These are phyloP conservation scores for Hypercompe scribonia DNA, from an alignment of 2,888 invertebrate genomes.

Conservation along the genomic window DNA sequence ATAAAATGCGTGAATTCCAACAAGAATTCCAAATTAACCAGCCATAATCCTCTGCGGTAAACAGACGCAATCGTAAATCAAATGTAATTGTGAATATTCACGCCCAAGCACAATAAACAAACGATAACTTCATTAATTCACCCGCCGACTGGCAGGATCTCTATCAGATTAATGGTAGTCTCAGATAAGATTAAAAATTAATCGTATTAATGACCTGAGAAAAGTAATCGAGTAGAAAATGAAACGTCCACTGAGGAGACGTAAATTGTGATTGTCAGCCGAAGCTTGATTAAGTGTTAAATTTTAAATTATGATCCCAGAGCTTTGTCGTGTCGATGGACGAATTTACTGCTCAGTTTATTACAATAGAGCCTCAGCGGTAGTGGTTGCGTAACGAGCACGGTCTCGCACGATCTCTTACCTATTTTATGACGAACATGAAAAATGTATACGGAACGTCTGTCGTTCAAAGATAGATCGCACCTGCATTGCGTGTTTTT, in stretches of 20 bases:
- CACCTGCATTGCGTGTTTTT: slow-evolving; percentile 60
- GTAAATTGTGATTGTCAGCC: slow-evolving; percentile 79
- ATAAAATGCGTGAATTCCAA: slow-evolving; percentile 54
- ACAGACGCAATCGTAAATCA: slow-evolving; percentile 62
- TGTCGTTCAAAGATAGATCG: slow-evolving; percentile 48
- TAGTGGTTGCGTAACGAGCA: slow-evolving; percentile 33
- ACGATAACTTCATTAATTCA: slow-evolving; percentile 63
- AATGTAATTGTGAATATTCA: slow-evolving; percentile 57
- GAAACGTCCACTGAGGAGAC: slow-evolving; percentile 68
- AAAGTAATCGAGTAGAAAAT: slow-evolving; percentile 78
- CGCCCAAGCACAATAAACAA: slow-evolving; percentile 54
- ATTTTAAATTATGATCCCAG: slow-evolving; percentile 78
- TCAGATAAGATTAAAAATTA: slow-evolving; percentile 77
- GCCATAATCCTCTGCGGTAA: slow-evolving; percentile 44
- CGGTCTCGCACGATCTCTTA: slow-evolving; percentile 30
- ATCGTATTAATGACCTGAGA: slow-evolving; percentile 69
- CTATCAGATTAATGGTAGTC: slow-evolving; percentile 41
- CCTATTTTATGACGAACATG: slow-evolving; percentile 57
- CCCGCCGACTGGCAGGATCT: slow-evolving; percentile 25
- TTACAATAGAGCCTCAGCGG: slow-evolving; percentile 32
- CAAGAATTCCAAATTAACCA: slow-evolving; percentile 51
- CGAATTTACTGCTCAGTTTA: slow-evolving; percentile 46
- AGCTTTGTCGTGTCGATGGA: slow-evolving; percentile 53
- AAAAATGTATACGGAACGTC: slow-evolving; percentile 56
- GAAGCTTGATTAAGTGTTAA: slow-evolving; percentile 82